phyloP scores from a whole-genome alignment of 1,140 invertebrate genomes.

The Ceratosolen fusciceps region DNA sequence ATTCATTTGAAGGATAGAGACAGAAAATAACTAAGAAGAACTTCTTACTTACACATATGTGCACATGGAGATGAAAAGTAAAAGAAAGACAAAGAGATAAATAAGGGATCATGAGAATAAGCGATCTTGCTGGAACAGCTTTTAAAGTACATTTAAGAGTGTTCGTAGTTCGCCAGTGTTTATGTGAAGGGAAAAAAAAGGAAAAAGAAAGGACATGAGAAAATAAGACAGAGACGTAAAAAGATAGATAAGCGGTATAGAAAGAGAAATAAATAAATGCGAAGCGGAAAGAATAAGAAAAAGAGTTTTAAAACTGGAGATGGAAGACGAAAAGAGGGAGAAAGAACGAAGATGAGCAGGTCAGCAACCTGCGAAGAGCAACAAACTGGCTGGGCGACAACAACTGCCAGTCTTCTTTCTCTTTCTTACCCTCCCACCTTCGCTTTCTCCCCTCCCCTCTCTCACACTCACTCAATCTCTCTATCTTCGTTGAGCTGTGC shows the following conservation, averaged over 20 bases:
- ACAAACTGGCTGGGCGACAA: conserved; percentile 45
- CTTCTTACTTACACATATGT: background rate
- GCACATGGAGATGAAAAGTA: background rate
- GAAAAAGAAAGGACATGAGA: background rate
- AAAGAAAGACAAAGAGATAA: conserved; percentile 28
- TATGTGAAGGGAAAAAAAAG: background rate
- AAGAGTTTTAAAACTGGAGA: conserved; percentile 7
- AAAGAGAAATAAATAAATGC: background rate
- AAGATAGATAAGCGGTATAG: background rate
- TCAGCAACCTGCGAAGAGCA: conserved; percentile 50
- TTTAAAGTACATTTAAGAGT: background rate
- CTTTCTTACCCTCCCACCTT: background rate
- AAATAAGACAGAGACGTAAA: background rate
- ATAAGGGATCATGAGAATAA: background rate
- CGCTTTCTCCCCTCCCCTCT: background rate
- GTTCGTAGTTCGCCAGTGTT: background rate
- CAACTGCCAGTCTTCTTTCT: background rate
- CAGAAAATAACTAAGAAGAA: conserved; percentile 1
- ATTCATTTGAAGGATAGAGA: background rate
- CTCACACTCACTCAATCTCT: background rate
- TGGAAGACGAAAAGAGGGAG: background rate
- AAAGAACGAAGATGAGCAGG: conserved; percentile 22
- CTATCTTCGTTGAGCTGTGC: background rate
- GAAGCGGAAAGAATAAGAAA: background rate
- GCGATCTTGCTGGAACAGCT: conserved; percentile 1